A percentile compares a stretch with the other conserved stretches of the same genome.
These are phyloP conservation scores for Dryadula phaetusa DNA, from an alignment of 2,888 invertebrate genomes.

Conservation along the genomic window DNA sequence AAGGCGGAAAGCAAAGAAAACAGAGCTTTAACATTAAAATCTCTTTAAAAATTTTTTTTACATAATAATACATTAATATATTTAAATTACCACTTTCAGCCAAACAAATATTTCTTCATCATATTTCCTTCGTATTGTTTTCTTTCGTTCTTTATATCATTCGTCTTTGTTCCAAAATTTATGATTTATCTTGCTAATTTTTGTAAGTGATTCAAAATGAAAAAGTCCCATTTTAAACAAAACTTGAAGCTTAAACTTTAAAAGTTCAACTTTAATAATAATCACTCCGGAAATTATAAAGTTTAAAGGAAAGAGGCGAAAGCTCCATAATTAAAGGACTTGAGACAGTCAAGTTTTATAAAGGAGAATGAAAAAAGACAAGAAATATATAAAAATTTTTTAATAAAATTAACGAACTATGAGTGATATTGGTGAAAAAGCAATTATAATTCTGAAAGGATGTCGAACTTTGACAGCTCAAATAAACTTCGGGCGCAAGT, in stretches of 20 bases:
- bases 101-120: not conserved
- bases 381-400: not conserved
- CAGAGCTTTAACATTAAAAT: no score
- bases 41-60: no score
- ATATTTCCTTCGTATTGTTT: not conserved
- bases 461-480: constrained; percentile 32
- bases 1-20: no score
- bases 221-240: constrained; percentile 7
- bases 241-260: constrained; percentile 14
- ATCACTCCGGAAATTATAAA: constrained; percentile 13
- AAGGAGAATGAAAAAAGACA: constrained; percentile 10
- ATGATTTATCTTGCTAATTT: not conserved
- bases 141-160: not conserved
- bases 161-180: not conserved
- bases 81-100: no score
- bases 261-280: constrained; percentile 10
- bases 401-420: constrained; percentile 10
- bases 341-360: not conserved
- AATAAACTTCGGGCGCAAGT: constrained; percentile 28
- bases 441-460: constrained; percentile 32
- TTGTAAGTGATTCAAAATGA: not conserved
- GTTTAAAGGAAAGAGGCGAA: constrained; percentile 3
- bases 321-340: constrained; percentile 6
- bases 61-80: no score
- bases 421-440: constrained; percentile 22